phyloP scores from a whole-genome alignment of 35 echinoderm and acorn worm genomes.

The Holothuria glaberrima region DNA sequence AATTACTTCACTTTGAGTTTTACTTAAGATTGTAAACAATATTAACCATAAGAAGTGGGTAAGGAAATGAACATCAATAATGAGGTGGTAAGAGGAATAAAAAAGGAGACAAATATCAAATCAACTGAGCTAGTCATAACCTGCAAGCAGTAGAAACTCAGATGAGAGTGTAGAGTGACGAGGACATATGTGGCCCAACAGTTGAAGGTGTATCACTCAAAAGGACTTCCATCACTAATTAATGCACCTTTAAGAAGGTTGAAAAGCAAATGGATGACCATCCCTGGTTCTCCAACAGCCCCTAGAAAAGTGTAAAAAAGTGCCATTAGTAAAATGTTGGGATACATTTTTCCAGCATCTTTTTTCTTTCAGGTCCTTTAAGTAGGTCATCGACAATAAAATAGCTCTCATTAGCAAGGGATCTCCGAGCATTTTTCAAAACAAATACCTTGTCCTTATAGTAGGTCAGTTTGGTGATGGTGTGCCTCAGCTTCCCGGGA shows the following conservation, averaged over 20 bases:
- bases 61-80: not conserved
- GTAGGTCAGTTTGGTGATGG: not conserved
- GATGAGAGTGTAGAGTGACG: not conserved
- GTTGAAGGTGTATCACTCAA: not conserved
- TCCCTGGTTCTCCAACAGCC: not conserved
- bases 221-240: not conserved
- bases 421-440: too few relatives aligned
- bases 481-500: not conserved
- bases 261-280: not conserved
- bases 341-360: too few relatives aligned
- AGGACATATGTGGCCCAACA: constrained; percentile 1
- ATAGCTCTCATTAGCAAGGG: too few relatives aligned
- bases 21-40: not conserved
- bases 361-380: too few relatives aligned
- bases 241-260: not conserved
- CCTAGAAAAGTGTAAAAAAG: too few relatives aligned
- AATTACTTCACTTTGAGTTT: not conserved
- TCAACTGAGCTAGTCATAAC: not conserved
- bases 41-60: not conserved
- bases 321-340: not conserved
- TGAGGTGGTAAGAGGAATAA: not conserved
- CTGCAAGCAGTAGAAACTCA: too few relatives aligned
- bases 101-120: constrained; percentile 4
- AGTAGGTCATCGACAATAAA: too few relatives aligned
- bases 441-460: too few relatives aligned